A percentile compares a stretch with the other conserved stretches of the same genome.
Evolutionary conservation across 2,797 vertebrate species (phyloP).

Genomic region (Masticophis lateralis): DNA sequence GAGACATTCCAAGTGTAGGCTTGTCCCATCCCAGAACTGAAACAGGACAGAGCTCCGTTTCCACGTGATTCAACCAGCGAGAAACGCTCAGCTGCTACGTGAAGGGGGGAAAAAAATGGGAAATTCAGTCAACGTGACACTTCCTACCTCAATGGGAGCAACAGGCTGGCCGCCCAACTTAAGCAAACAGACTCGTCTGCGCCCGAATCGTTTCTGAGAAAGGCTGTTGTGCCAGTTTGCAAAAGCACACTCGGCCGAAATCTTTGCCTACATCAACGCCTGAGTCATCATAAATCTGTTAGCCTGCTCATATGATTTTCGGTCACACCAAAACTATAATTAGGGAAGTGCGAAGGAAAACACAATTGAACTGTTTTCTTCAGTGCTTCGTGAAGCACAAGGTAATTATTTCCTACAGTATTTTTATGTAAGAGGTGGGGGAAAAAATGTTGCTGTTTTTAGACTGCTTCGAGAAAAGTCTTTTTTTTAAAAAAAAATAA

Average conservation of each 20-base stretch:
- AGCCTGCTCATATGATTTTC: constrained; percentile 28
- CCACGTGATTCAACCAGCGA: background rate
- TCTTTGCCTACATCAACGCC: constrained; percentile 37
- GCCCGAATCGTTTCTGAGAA: constrained; percentile 48
- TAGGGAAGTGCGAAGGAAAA: constrained; percentile 7
- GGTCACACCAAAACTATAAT: constrained; percentile 39
- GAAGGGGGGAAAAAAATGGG: constrained; percentile 10
- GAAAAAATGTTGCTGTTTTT: background rate
- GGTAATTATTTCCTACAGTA: background rate
- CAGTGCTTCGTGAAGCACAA: background rate
- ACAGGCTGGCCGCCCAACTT: constrained; percentile 24
- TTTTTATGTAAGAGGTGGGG: background rate
- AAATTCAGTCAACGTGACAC: background rate
- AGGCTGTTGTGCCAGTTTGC: constrained; percentile 28
- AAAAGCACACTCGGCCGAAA: constrained; percentile 29
- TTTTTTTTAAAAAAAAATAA: background rate
- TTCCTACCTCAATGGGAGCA: background rate
- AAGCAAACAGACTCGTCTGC: constrained; percentile 47
- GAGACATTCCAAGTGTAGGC: background rate
- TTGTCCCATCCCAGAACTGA: background rate
- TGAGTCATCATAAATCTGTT: constrained; percentile 51
- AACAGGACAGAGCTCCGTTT: background rate
- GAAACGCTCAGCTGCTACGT: background rate
- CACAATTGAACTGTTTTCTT: background rate
- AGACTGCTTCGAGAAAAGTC: background rate